Evolutionary conservation across 2,113 vertebrate species (phyloP).

Genomic region (Passer montanus): DNA sequence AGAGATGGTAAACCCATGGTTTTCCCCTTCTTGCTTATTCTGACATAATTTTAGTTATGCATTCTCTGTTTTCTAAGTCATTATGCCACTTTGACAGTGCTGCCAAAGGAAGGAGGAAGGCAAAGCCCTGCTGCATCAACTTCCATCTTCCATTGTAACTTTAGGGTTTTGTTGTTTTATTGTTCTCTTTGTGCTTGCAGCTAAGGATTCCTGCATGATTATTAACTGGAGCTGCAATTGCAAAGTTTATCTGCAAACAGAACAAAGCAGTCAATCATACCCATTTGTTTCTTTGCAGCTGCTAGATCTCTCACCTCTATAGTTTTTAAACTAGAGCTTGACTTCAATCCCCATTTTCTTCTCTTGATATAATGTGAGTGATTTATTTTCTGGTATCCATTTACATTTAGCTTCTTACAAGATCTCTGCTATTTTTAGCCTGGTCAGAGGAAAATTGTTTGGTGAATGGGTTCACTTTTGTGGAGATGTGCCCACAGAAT

Average conservation of each 20-base stretch:
- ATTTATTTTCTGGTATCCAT: neutral
- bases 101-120: neutral
- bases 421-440: neutral
- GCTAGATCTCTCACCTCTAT: neutral
- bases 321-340: conserved; percentile 3
- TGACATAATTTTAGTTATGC: neutral
- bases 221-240: neutral
- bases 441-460: neutral
- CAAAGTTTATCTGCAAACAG: conserved; percentile 2
- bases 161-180: neutral
- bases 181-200: conserved; percentile 2
- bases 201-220: neutral
- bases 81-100: neutral
- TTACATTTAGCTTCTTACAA: neutral
- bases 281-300: conserved; percentile 9
- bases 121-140: neutral
- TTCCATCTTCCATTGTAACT: neutral
- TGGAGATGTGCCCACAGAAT: neutral
- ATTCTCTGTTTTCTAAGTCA: neutral
- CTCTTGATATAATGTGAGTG: neutral
- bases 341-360: neutral
- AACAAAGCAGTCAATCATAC: conserved; percentile 28
- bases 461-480: neutral
- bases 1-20: neutral
- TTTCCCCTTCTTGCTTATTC: neutral